Percentiles rank a stretch among this genome's conserved stretches.
Evolutionary conservation across 2,113 vertebrate species (phyloP).

Genomic region (Saguinus imperator): DNA sequence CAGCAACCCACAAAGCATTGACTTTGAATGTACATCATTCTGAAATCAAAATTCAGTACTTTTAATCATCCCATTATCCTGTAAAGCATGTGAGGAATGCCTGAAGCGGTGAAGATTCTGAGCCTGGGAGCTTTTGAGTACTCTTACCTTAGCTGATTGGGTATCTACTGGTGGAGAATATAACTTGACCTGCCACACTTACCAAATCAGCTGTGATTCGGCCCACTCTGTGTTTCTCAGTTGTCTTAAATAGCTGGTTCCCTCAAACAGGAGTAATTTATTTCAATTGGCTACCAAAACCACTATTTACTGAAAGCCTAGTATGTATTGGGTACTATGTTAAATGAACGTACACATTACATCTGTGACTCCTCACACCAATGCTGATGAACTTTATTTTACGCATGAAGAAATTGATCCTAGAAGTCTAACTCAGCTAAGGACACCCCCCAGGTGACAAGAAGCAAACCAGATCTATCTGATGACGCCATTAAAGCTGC

Average conservation of each 20-base stretch:
- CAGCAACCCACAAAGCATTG: neutral
- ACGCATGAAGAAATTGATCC: neutral
- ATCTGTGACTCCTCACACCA: neutral
- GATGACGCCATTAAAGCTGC: neutral
- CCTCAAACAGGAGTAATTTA: neutral
- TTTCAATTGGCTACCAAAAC: neutral
- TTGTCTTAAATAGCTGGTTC: neutral
- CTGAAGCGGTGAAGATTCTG: neutral
- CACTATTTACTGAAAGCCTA: neutral
- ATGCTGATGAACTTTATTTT: neutral
- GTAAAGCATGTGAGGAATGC: neutral
- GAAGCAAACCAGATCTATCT: neutral
- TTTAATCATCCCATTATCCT: neutral
- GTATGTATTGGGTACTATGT: accelerated
- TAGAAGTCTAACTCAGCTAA: neutral
- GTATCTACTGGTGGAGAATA: neutral
- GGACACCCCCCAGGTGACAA: neutral
- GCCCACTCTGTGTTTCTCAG: neutral
- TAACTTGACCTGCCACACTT: neutral
- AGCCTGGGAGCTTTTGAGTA: neutral
- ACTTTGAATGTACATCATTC: neutral
- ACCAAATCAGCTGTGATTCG: neutral
- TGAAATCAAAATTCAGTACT: neutral
- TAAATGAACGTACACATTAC: accelerated
- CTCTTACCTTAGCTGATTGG: neutral